These are phyloP conservation scores for Acronicta alni DNA, from an alignment of 2,888 invertebrate genomes.

Conservation along the genomic window DNA sequence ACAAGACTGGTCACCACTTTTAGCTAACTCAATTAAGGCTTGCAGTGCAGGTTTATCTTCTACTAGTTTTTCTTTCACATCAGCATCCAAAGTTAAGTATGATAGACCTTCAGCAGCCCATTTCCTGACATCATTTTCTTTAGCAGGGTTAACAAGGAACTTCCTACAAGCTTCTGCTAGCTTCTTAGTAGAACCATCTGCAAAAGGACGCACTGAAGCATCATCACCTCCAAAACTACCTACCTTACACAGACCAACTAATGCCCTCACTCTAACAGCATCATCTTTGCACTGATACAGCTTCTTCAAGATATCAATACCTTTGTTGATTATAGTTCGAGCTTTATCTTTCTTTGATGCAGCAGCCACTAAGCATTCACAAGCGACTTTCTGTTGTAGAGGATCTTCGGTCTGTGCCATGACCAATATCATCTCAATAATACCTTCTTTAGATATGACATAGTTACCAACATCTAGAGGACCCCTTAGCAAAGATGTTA, in stretches of 20 bases:
- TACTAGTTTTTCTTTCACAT: slow-evolving; percentile 98
- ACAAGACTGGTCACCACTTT: slow-evolving; percentile 95
- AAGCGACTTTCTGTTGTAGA: slow-evolving; percentile 97
- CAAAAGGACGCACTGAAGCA: slow-evolving; percentile 97
- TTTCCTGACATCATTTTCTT: slow-evolving; percentile 96
- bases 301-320: slow-evolving; percentile 97
- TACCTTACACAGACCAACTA: slow-evolving; percentile 98
- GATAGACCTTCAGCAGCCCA: slow-evolving; percentile 99
- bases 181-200: slow-evolving; percentile 97
- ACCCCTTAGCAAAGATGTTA: slow-evolving; percentile 96
- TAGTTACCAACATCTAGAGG: slow-evolving; percentile 98
- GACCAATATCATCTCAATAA: slow-evolving; percentile 98
- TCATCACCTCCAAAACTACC: slow-evolving; percentile 98
- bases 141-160: slow-evolving; percentile 95
- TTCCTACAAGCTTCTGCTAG: slow-evolving; percentile 98
- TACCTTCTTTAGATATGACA: slow-evolving; percentile 94
- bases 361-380: slow-evolving; percentile 98
- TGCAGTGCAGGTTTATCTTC: slow-evolving; percentile 95
- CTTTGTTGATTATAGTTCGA: slow-evolving; percentile 95
- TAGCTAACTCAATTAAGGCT: slow-evolving; percentile 96
- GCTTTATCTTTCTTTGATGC: slow-evolving; percentile 99
- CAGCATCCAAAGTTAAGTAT: slow-evolving; percentile 98
- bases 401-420: slow-evolving; percentile 98
- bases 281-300: slow-evolving; percentile 97
- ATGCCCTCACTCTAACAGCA: slow-evolving; percentile 95